Base-by-base conservation (phyloP, 2,888 invertebrate genomes). In the Pristionchus arcanus region DNA sequence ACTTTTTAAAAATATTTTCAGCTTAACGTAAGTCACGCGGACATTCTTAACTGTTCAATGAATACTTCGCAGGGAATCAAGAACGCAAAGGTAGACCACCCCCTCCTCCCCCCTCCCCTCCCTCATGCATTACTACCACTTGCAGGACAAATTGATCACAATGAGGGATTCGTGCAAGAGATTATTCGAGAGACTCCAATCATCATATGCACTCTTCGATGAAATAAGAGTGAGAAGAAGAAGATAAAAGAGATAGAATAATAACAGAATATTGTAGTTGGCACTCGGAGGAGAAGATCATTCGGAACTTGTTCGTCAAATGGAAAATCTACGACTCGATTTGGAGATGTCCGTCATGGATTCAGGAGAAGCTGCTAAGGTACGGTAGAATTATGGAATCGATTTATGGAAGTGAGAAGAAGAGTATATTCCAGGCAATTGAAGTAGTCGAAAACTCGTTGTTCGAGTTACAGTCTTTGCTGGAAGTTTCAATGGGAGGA, bases 401-500 rank as follows among this genome's bases (percentile, higher is more conserved):
- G 53, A 53, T 53, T 53, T 53, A 83, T 37, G 28, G 83, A 28
- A n/a, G n/a, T 53, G 25, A 74, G 21, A 25, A 34, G 31, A 42
- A 25, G 42, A 5, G 13, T 49, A 9, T n/a, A 49, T 83, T 49
- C 3, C 25, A 83, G 83, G 83, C 83, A n/a, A 49, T 83, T 2
- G 83, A 83, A 53, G 53, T 83, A 28, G 83, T 83, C n/a, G 83
- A 83, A 49, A 49, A 83, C 53, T 83, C 83, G n/a, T 21, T 83
- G 28, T 83, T 83, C 83, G 83, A 83, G 34, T 49, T 83, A n/a
- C 83, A 83, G 28, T 83, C 83, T 25, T 49, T 83, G 49, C n/a
- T 83, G 16, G 83, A 83, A n/a, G 25, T n/a, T 15, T 49, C 49
- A 49, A 42, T 53, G 13, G 49, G 34, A 53, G 49, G 34, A 42